Conservation (phyloP, 2,797 vertebrate genomes). For the Anguilla anguilla region DNA sequence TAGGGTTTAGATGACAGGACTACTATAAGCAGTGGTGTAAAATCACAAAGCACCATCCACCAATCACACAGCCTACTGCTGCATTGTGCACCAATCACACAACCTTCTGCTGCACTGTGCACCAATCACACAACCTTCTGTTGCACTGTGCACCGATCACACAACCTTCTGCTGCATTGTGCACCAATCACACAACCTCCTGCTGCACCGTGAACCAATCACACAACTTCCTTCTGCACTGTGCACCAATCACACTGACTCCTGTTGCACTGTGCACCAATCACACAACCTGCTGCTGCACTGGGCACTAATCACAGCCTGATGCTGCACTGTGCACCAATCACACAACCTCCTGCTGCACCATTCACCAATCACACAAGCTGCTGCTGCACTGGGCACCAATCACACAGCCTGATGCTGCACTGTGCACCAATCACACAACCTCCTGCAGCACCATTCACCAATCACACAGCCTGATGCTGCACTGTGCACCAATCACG, state of each 20-base stretch:
- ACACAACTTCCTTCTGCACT: too few species aligned
- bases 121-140: neutral
- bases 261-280: too few species aligned
- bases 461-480: too few species aligned
- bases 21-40: neutral
- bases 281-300: too few species aligned
- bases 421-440: neutral
- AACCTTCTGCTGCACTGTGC: neutral
- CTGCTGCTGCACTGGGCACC: too few species aligned
- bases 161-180: neutral
- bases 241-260: too few species aligned
- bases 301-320: too few species aligned
- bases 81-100: neutral
- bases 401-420: neutral
- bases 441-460: neutral
- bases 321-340: too few species aligned
- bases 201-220: too few species aligned
- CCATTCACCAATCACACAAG: too few species aligned
- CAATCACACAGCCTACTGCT: neutral
- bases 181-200: too few species aligned
- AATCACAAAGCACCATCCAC: neutral
- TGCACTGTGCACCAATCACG: neutral
- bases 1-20: conserved; percentile 24
- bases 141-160: neutral
- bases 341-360: too few species aligned